These are phyloP conservation scores for Morinoia aosen DNA, from an alignment of 2,888 invertebrate species.

Conservation along the genomic window DNA sequence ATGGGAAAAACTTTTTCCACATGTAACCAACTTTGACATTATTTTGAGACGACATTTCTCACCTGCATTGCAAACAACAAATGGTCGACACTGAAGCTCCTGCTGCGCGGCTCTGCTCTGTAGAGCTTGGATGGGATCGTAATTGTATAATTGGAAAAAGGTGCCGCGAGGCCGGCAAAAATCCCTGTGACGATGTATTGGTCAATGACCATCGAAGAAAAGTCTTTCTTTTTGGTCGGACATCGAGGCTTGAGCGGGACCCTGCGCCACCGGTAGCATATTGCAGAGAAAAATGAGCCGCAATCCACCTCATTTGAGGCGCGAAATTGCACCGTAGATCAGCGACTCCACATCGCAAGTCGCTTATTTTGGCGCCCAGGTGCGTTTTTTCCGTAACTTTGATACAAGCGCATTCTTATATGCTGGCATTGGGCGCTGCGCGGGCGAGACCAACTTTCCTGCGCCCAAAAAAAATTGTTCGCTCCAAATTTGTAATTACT, in stretches of 20 bases:
- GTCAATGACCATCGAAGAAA: background rate
- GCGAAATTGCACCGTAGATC: slow-evolving; percentile 45
- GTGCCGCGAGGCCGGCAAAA: background rate
- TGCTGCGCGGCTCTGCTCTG: background rate
- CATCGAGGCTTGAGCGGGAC: background rate
- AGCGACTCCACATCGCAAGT: slow-evolving; percentile 29
- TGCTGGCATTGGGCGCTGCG: background rate
- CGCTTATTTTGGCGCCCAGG: background rate
- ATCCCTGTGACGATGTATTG: background rate
- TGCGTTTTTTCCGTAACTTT: background rate
- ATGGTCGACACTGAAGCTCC: background rate
- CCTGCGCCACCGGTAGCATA: slow-evolving; percentile 19
- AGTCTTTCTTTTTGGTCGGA: background rate
- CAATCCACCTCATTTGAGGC: slow-evolving; percentile 48
- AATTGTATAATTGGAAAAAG: background rate
- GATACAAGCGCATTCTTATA: background rate
- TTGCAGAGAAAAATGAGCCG: slow-evolving; percentile 43
- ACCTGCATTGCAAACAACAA: too few relatives aligned
- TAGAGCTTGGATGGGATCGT: background rate
- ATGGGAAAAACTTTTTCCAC: too few relatives aligned
- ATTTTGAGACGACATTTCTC: too few relatives aligned
- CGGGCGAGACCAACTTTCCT: background rate
- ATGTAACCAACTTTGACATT: too few relatives aligned
- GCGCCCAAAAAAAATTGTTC: background rate
- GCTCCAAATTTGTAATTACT: too few relatives aligned